A percentile compares a stretch with the other conserved stretches of the same genome.
Conservation (phyloP, 2,113 vertebrate species). For the Limnothrissa miodon region DNA sequence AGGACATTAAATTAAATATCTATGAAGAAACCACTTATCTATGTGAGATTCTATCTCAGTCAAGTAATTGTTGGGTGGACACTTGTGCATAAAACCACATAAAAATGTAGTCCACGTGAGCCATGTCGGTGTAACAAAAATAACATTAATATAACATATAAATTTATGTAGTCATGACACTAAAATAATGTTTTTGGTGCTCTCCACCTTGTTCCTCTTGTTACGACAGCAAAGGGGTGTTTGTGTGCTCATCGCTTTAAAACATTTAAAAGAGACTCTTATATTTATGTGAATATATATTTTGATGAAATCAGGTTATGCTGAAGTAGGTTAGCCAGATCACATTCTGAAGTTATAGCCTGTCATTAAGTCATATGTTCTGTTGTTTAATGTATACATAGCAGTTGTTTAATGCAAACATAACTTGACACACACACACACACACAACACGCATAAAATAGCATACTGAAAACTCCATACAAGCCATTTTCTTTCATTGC, state of each 20-base stretch:
- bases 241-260: neutral
- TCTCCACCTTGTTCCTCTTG: neutral
- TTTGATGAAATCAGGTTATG: neutral
- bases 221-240: neutral
- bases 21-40: neutral
- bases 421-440: neutral
- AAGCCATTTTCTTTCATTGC: neutral
- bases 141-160: neutral
- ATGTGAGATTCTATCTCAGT: neutral
- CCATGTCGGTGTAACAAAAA: neutral
- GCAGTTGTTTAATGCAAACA: neutral
- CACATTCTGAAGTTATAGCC: neutral
- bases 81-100: constrained; percentile 1
- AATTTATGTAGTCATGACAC: neutral
- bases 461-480: neutral
- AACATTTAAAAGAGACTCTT: neutral
- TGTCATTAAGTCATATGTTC: too few species aligned
- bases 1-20: neutral
- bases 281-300: neutral
- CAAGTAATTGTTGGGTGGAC: constrained; percentile 4
- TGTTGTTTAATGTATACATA: neutral
- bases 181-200: neutral
- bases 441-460: neutral
- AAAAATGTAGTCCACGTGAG: neutral
- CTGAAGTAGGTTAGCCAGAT: neutral